Conservation (phyloP, 2,113 vertebrate genomes). For the Pogonocichla stellata region DNA sequence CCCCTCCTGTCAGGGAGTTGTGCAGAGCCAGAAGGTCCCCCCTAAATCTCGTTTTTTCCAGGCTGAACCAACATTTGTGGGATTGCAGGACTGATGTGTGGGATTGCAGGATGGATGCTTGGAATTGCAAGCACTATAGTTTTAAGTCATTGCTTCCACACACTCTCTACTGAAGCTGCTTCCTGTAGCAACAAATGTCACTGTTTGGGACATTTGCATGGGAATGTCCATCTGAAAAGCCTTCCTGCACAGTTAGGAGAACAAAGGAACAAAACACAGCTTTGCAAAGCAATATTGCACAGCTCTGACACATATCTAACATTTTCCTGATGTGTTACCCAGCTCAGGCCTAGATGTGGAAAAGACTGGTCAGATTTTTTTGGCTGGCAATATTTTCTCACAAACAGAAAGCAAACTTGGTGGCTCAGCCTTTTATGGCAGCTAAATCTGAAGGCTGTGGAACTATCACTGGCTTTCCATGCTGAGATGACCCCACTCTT, state of each 20-base stretch:
- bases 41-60: not conserved
- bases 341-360: not conserved
- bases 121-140: not conserved
- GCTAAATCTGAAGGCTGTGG: not conserved
- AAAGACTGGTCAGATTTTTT: not conserved
- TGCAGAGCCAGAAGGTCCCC: not conserved
- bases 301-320: not conserved
- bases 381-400: not conserved
- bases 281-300: not conserved
- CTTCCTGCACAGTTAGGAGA: not conserved
- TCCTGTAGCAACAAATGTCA: not conserved
- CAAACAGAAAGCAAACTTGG: not conserved
- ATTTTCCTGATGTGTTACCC: not conserved
- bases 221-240: not conserved
- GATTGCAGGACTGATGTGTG: not conserved
- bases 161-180: not conserved
- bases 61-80: not conserved
- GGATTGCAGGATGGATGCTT: not conserved
- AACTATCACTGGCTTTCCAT: not conserved
- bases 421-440: not conserved
- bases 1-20: not conserved
- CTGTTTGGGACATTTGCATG: not conserved
- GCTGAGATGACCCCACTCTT: not conserved
- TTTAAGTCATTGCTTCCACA: not conserved
- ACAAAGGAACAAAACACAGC: not conserved